Base-by-base conservation (phyloP, 2,113 vertebrate species). In the Peromyscus polionotus region DNA sequence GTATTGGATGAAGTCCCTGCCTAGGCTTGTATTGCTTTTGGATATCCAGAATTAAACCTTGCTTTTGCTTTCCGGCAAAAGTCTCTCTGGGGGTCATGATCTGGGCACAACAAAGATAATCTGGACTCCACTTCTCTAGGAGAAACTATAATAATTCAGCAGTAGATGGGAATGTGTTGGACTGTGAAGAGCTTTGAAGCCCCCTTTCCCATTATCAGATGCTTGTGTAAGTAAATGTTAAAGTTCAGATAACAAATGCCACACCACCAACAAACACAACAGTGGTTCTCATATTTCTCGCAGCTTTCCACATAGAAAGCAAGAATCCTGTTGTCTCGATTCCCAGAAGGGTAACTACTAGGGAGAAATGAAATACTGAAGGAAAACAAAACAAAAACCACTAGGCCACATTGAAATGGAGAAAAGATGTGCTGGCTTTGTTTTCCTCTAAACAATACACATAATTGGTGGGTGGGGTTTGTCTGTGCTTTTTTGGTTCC, bases 121-220 rank as follows among this genome's bases (percentile, higher is more conserved):
- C 70, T 95, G 39, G 51, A 89, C 42, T 61, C 57, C 70, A 54
- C 57, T 93, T 95, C 59, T 96, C 76, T 96, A 77, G 7, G 73
- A 87, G 63, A 94, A 96, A 94, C 63, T n/a, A 28, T 67, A 81
- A 96, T 86, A 93, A 97, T 75, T 94, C n/a, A 36, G 83, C 54
- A 75, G 59, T 76, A 76, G 36, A 51, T 72, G 77, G 79, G 87
- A 79, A 95, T 88, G 28, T 79, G 90, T 93, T 85, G 54, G 72
- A 65, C 16, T 67, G 54, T 26, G 48, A 68, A 73, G 67, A 39
- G 31, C 54, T 91, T 88, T 83, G 70, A 73, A 92, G 61, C 7
- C 63, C 4, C 59, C 73, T 90, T 91, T 88, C 89, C 72, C 61
- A 73, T 90, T 33, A 75, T 51, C 80, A 72, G 57, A 45, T 59